A percentile compares a stretch with the other conserved stretches of the same genome.
These are phyloP conservation scores for Agrotis clavis DNA, from an alignment of 2,888 invertebrate species.

Conservation along the genomic window DNA sequence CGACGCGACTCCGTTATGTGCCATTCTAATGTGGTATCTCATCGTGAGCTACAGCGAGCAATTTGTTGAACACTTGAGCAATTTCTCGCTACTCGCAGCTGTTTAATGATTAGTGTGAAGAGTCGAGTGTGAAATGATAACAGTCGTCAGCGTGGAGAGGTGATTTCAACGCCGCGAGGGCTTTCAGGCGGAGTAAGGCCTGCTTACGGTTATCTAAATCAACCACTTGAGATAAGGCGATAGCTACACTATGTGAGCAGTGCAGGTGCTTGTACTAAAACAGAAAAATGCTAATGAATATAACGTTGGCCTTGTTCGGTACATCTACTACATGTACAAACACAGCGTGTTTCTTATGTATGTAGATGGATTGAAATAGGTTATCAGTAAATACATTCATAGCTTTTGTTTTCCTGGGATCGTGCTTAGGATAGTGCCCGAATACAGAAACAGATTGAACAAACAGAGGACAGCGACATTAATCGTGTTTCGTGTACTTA, in stretches of 20 bases:
- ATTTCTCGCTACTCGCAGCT: constrained; percentile 47
- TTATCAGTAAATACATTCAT: no score
- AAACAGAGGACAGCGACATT: no score
- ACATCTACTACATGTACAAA: background rate
- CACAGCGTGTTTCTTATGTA: constrained; percentile 19
- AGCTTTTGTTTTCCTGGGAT: no score
- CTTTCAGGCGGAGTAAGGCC: constrained; percentile 51
- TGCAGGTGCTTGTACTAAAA: constrained; percentile 53
- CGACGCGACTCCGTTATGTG: no score
- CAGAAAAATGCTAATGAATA: constrained; percentile 52
- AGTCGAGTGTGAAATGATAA: constrained; percentile 62
- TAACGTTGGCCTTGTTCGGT: constrained; percentile 37
- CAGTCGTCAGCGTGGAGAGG: constrained; percentile 57
- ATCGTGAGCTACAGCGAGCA: constrained; percentile 14
- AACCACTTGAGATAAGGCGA: constrained; percentile 67
- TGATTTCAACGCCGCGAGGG: constrained; percentile 60
- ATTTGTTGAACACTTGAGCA: constrained; percentile 35
- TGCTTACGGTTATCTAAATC: constrained; percentile 63
- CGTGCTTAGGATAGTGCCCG: no score
- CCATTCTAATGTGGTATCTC: constrained; percentile 21
- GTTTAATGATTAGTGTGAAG: constrained; percentile 48
- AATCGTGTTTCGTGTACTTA: no score
- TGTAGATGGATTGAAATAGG: background rate
- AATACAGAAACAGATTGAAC: no score
- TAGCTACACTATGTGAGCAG: constrained; percentile 38